Percentiles rank a stretch among this genome's conserved stretches.
phyloP scores from a whole-genome alignment of 2,888 invertebrate genomes.

The Acholoe squamosa region DNA sequence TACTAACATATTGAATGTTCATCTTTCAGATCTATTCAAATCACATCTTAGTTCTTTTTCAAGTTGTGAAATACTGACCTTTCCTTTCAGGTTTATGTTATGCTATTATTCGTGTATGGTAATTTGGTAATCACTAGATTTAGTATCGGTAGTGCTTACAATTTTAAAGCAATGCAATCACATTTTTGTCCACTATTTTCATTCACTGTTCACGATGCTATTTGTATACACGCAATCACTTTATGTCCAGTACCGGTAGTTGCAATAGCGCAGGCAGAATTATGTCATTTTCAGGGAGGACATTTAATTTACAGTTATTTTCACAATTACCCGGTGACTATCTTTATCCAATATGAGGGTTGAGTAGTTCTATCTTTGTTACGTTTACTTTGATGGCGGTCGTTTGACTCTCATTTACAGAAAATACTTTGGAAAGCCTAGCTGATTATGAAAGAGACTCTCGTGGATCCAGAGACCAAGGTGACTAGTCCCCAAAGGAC shows the following conservation, averaged over 20 bases:
- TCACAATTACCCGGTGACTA: too few relatives aligned
- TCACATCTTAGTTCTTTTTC: not conserved
- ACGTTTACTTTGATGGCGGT: not conserved
- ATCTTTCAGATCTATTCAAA: not conserved
- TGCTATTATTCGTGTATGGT: not conserved
- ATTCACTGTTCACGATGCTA: too few relatives aligned
- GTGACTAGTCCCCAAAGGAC: slow-evolving; percentile 20
- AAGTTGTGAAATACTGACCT: not conserved
- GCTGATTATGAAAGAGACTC: slow-evolving; percentile 58
- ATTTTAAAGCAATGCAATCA: too few relatives aligned
- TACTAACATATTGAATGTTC: slow-evolving; percentile 15
- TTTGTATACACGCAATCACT: too few relatives aligned
- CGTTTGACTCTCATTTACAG: slow-evolving; percentile 50
- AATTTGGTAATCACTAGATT: too few relatives aligned
- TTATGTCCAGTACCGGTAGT: too few relatives aligned
- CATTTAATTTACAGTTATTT: too few relatives aligned
- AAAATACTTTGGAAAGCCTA: slow-evolving; percentile 52
- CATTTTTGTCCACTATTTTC: too few relatives aligned
- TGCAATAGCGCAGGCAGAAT: too few relatives aligned
- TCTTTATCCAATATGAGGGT: too few relatives aligned
- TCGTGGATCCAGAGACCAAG: slow-evolving; percentile 48
- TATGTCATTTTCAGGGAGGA: too few relatives aligned
- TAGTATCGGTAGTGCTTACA: too few relatives aligned
- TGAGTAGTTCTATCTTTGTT: not conserved
- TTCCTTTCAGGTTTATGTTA: not conserved